Percentiles rank a stretch among this genome's conserved stretches.
Conservation (phyloP, 2,113 vertebrate genomes). For the Macrotis lagotis region DNA sequence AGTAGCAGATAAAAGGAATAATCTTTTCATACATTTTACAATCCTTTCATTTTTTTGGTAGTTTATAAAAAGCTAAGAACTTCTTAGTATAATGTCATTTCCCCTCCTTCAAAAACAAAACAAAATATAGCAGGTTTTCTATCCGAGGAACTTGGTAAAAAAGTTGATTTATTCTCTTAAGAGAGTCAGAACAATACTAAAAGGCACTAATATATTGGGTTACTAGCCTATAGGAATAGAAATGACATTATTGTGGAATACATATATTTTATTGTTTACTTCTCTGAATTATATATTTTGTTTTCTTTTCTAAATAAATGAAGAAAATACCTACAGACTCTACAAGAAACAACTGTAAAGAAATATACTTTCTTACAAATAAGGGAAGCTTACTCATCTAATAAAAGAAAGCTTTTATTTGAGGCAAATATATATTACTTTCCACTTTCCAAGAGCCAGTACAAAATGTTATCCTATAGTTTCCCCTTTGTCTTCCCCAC, state of each 20-base stretch:
- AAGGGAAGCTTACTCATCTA: conserved; percentile 46
- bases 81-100: background rate
- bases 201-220: background rate
- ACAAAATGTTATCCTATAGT: background rate
- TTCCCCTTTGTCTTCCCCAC: conserved; percentile 67
- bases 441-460: conserved; percentile 36
- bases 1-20: background rate
- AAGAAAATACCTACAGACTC: conserved; percentile 7
- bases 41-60: background rate
- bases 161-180: conserved; percentile 9
- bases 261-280: background rate
- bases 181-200: background rate
- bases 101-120: background rate
- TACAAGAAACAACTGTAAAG: conserved; percentile 30
- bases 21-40: background rate
- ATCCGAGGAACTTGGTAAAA: background rate
- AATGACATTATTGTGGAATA: background rate
- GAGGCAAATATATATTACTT: conserved; percentile 53
- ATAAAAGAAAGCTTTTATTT: conserved; percentile 47
- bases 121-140: background rate
- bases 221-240: background rate
- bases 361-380: conserved; percentile 26
- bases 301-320: conserved; percentile 3
- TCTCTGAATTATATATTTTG: conserved; percentile 34
- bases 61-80: background rate